A percentile compares a stretch with the other conserved stretches of the same genome.
Conservation (phyloP, 2,113 vertebrate species). For the Larimichthys crocea region DNA sequence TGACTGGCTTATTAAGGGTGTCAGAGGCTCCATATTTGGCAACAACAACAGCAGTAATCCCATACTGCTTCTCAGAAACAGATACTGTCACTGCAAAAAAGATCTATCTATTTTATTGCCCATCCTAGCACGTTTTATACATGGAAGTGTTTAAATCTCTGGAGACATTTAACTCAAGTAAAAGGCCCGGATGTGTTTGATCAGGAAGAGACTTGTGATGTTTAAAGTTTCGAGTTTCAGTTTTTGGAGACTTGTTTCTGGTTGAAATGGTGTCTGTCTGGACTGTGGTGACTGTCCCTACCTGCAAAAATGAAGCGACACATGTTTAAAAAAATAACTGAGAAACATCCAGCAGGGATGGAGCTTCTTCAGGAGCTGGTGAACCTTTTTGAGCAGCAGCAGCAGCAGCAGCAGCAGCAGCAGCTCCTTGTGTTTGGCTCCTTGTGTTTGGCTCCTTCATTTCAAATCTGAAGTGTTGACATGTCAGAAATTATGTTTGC, state of each 20-base stretch:
- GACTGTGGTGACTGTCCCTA: not conserved
- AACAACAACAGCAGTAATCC: slow-evolving; percentile 36
- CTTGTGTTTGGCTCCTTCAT: not conserved
- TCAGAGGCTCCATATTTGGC: slow-evolving; percentile 47
- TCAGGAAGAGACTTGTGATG: not conserved
- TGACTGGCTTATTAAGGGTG: slow-evolving; percentile 56
- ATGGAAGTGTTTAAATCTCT: not conserved
- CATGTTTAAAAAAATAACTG: not conserved
- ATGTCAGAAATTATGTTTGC: too few relatives aligned
- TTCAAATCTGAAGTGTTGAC: too few relatives aligned
- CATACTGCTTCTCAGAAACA: not conserved
- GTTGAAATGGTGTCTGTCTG: not conserved
- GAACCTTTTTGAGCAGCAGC: too few relatives aligned
- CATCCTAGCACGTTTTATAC: too few relatives aligned
- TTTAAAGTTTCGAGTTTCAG: not conserved
- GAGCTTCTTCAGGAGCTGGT: not conserved
- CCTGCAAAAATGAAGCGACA: slow-evolving; percentile 17
- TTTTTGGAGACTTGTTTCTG: not conserved
- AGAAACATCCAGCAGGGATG: not conserved
- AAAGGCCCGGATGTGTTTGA: not conserved
- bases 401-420: too few relatives aligned
- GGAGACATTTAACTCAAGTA: not conserved
- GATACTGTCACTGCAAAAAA: not conserved
- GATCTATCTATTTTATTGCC: not conserved
- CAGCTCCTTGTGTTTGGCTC: not conserved